Conservation (phyloP, 1,140 invertebrate species). For the Carcinoscorpius rotundicauda region DNA sequence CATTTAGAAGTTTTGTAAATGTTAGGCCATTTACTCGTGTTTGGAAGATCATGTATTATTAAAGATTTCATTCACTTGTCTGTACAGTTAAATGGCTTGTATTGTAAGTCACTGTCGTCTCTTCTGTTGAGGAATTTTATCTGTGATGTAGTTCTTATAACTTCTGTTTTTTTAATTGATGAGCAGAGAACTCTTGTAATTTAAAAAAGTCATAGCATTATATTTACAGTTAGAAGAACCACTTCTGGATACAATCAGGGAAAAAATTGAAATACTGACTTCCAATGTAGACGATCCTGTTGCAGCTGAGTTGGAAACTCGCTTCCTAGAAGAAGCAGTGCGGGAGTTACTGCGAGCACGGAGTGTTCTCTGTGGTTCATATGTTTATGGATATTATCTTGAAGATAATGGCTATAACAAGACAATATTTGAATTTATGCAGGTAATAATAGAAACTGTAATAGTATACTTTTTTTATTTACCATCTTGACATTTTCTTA, state of each 20-base stretch:
- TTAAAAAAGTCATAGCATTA: too few species aligned
- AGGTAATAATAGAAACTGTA: constrained; percentile 35
- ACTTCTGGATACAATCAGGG: constrained; percentile 43
- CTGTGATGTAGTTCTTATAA: background rate
- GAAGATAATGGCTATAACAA: constrained; percentile 51
- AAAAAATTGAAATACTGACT: constrained; percentile 50
- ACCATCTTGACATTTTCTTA: too few species aligned
- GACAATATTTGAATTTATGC: constrained; percentile 57
- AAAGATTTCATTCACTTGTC: too few species aligned
- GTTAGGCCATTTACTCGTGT: too few species aligned
- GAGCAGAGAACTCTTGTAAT: too few species aligned
- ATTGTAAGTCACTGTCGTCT: too few species aligned
- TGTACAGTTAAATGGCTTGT: too few species aligned
- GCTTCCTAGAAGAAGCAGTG: constrained; percentile 52
- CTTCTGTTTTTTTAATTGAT: background rate
- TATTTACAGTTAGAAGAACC: constrained; percentile 44
- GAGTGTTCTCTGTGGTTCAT: constrained; percentile 50
- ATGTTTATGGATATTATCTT: constrained; percentile 54
- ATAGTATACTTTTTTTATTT: too few species aligned
- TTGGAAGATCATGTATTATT: too few species aligned
- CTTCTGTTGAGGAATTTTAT: too few species aligned
- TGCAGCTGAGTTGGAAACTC: constrained; percentile 26
- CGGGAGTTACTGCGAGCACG: constrained; percentile 49
- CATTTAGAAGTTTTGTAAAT: too few species aligned
- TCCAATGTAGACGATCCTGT: constrained; percentile 24